A percentile compares a stretch with the other conserved stretches of the same genome.
phyloP scores from a whole-genome alignment of 2,113 vertebrate genomes.

The Thomomys bottae region DNA sequence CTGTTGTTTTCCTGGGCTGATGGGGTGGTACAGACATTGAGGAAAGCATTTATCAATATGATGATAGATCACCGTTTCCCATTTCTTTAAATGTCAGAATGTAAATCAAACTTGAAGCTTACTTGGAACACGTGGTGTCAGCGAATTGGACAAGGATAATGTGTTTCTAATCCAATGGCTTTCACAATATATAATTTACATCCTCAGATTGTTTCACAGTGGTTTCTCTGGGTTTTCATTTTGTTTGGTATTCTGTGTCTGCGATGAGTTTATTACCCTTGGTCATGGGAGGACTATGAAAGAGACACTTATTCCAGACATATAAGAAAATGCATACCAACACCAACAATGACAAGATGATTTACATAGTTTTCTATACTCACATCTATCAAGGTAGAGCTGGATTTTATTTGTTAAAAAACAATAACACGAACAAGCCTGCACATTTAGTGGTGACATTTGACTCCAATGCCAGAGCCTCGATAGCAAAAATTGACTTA shows the following conservation, averaged over 20 bases:
- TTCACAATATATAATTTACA: constrained; percentile 42
- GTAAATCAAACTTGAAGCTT: constrained; percentile 60
- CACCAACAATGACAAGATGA: not conserved
- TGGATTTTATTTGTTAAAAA: constrained; percentile 54
- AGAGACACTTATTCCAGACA: constrained; percentile 69
- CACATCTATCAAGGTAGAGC: constrained; percentile 53
- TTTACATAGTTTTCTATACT: constrained; percentile 34
- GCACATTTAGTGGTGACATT: not conserved
- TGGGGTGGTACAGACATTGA: not conserved
- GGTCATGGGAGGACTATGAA: constrained; percentile 54
- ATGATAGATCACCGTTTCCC: constrained; percentile 42
- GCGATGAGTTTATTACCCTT: constrained; percentile 32
- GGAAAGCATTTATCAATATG: constrained; percentile 1
- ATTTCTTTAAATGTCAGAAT: constrained; percentile 10
- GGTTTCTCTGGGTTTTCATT: constrained; percentile 58
- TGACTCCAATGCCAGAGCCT: not conserved
- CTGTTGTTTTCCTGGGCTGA: not conserved
- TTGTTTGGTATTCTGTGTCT: constrained; percentile 31
- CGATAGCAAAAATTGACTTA: constrained; percentile 1
- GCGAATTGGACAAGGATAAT: constrained; percentile 47
- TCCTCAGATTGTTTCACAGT: constrained; percentile 4
- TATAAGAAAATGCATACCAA: constrained; percentile 40
- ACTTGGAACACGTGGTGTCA: constrained; percentile 40
- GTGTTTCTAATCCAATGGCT: constrained; percentile 52
- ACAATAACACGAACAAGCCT: constrained; percentile 43